Conservation (phyloP, 2,113 vertebrate genomes). For the Tyrannus savana region DNA sequence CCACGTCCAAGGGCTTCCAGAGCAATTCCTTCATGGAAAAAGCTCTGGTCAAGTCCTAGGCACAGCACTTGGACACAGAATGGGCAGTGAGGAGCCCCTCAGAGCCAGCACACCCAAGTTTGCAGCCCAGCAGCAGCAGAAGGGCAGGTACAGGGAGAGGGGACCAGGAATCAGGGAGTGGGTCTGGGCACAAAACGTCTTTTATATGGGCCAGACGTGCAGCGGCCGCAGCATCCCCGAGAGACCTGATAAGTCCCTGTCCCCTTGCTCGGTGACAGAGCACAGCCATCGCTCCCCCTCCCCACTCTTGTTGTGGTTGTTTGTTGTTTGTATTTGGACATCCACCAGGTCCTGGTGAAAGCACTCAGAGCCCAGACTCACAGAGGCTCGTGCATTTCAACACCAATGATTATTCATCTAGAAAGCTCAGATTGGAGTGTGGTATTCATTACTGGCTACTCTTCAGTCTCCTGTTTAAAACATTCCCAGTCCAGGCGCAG, state of each 20-base stretch:
- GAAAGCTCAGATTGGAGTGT: not conserved
- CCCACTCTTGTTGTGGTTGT: not conserved
- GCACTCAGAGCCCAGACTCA: not conserved
- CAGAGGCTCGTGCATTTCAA: not conserved
- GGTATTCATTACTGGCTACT: conserved; percentile 1
- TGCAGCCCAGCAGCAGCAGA: not conserved
- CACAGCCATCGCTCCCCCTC: not conserved
- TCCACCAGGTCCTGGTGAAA: not conserved
- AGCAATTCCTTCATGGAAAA: conserved; percentile 46
- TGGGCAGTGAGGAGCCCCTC: rapidly evolving
- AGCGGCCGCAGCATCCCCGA: rapidly evolving
- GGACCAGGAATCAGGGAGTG: rapidly evolving
- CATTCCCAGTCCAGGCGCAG: not conserved
- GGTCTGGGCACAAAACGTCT: not conserved
- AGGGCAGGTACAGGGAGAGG: not conserved
- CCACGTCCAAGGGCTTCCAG: conserved; percentile 18
- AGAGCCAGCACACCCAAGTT: rapidly evolving
- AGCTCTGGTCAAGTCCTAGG: conserved; percentile 30
- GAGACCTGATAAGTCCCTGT: not conserved
- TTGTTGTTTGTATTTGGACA: not conserved
- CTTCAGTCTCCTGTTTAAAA: not conserved
- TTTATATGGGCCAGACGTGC: rapidly evolving
- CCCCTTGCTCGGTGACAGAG: not conserved
- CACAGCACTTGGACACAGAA: not conserved
- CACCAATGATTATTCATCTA: conserved; percentile 3